Conservation (phyloP, 1,140 invertebrate genomes). For the Cryptotermes secundus region DNA sequence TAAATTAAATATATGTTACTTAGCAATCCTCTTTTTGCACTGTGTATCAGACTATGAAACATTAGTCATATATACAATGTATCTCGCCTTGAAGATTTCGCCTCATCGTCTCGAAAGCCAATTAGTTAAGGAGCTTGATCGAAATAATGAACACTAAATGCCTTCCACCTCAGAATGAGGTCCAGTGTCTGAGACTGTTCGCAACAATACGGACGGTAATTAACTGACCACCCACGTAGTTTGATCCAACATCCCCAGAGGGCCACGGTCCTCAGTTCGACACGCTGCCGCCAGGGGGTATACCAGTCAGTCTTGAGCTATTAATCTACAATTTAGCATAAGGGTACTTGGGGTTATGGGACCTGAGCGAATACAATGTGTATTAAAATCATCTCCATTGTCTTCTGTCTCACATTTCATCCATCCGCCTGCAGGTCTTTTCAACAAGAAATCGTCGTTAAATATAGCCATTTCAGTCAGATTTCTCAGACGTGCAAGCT, state of each 20-base stretch:
- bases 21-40: background rate
- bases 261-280: background rate
- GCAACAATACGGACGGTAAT: background rate
- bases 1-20: conserved; percentile 15
- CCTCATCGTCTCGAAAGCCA: background rate
- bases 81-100: background rate
- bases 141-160: conserved; percentile 7
- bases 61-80: background rate
- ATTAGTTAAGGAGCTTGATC: conserved; percentile 1
- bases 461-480: too few species aligned
- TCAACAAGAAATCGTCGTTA: too few species aligned
- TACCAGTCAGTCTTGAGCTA: background rate
- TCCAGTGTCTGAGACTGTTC: background rate
- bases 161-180: background rate
- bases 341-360: too few species aligned
- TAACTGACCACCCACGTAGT: background rate
- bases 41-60: background rate
- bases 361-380: too few species aligned
- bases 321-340: background rate
- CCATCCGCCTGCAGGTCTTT: too few species aligned
- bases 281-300: background rate
- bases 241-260: background rate
- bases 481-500: too few species aligned
- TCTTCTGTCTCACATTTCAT: too few species aligned
- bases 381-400: too few species aligned